Evolutionary conservation across 2,797 vertebrate genomes (phyloP).

Genomic region (Macropodus opercularis): DNA sequence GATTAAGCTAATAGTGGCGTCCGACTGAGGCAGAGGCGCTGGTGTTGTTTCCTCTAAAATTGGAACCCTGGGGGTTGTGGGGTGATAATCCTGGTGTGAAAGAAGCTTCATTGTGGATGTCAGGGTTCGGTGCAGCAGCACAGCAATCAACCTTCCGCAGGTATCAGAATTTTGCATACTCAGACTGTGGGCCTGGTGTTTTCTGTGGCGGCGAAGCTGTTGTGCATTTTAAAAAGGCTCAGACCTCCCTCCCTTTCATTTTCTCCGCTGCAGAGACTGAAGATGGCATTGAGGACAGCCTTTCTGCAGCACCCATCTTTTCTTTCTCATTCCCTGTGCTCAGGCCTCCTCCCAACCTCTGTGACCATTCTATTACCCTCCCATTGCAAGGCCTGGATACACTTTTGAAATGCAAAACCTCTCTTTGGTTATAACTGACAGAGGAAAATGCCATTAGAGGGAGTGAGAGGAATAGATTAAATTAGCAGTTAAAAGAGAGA

Average conservation of each 20-base stretch:
- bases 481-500: slow-evolving; percentile 83
- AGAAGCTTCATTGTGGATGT: slow-evolving; percentile 26
- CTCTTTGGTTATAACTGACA: slow-evolving; percentile 73
- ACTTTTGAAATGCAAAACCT: slow-evolving; percentile 85
- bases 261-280: slow-evolving; percentile 70
- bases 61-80: slow-evolving; percentile 63
- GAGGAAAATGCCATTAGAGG: slow-evolving; percentile 74
- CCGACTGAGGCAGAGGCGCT: slow-evolving; percentile 39
- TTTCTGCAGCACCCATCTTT: slow-evolving; percentile 67
- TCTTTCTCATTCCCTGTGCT: slow-evolving; percentile 64
- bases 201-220: slow-evolving; percentile 71
- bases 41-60: slow-evolving; percentile 38
- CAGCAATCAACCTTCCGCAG: slow-evolving; percentile 8
- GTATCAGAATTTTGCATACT: slow-evolving; percentile 47
- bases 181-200: slow-evolving; percentile 66
- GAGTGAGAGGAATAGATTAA: slow-evolving; percentile 77
- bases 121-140: slow-evolving; percentile 25
- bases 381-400: slow-evolving; percentile 73
- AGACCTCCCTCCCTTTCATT: slow-evolving; percentile 76
- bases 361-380: slow-evolving; percentile 78
- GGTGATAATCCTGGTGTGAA: slow-evolving; percentile 35
- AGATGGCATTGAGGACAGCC: slow-evolving; percentile 78
- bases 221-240: slow-evolving; percentile 79
- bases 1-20: slow-evolving; percentile 58
- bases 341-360: slow-evolving; percentile 74